phyloP scores from a whole-genome alignment of 92 coral and sea anemone genomes.

The Montipora capitata region DNA sequence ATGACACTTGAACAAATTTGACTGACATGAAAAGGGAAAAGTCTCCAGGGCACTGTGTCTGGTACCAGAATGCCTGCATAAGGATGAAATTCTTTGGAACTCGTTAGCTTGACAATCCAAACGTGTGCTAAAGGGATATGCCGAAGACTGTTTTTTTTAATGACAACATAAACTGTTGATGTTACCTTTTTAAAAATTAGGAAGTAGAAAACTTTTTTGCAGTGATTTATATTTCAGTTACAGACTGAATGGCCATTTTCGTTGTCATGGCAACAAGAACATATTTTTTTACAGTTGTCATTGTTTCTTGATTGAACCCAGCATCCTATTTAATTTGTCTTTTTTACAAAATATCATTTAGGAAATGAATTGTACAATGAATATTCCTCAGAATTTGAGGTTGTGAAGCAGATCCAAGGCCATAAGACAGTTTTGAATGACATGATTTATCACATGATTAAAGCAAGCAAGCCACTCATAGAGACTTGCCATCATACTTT shows the following conservation, averaged over 20 bases:
- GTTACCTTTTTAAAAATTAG: background rate
- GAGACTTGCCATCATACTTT: constrained; percentile 32
- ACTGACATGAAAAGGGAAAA: background rate
- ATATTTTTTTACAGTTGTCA: background rate
- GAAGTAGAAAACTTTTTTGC: constrained; percentile 13
- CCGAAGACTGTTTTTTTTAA: background rate
- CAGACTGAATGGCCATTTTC: background rate
- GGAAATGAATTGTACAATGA: constrained; percentile 2
- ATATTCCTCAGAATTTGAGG: constrained; percentile 3
- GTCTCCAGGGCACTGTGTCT: background rate
- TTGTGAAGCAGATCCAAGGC: background rate
- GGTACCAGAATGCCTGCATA: constrained; percentile 2
- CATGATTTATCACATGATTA: constrained; percentile 26
- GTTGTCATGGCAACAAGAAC: constrained; percentile 33
- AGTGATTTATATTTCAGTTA: constrained; percentile 14
- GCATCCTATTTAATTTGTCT: background rate
- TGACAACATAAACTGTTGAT: background rate
- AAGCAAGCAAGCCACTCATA: constrained; percentile 47
- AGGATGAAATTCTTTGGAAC: background rate
- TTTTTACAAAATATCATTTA: background rate
- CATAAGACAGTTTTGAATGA: constrained; percentile 15
- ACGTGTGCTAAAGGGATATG: background rate
- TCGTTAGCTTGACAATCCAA: background rate
- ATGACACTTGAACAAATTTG: background rate
- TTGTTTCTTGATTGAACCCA: constrained; percentile 5